phyloP scores from a whole-genome alignment of 2,888 invertebrate species.

The Temnothorax ravouxi region DNA sequence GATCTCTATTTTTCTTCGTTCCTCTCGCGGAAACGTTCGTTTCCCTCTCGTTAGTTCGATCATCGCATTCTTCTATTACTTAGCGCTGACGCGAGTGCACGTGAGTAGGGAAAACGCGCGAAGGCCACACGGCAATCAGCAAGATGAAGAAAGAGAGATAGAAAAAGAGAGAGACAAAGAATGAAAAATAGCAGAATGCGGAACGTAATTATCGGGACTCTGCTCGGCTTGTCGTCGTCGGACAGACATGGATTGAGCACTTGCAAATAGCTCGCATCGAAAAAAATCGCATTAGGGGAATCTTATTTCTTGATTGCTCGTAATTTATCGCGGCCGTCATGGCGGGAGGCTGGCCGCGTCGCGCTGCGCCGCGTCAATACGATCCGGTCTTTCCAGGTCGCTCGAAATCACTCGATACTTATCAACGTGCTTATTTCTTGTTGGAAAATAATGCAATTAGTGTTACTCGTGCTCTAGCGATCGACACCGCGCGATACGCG shows the following conservation, averaged over 20 bases:
- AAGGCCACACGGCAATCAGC: conserved; percentile 60
- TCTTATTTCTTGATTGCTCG: conserved; percentile 49
- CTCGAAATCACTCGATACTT: conserved; percentile 39
- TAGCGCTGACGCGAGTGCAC: conserved; percentile 28
- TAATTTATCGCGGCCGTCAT: conserved; percentile 36
- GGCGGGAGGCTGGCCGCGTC: neutral
- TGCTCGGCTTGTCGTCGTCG: conserved; percentile 10
- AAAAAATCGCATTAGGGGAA: conserved; percentile 49
- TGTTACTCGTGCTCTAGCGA: conserved; percentile 22
- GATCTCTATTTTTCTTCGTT: conserved; percentile 37
- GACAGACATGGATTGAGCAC: conserved; percentile 19
- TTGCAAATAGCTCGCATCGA: conserved; percentile 50
- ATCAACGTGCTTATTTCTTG: conserved; percentile 35
- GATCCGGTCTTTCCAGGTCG: conserved; percentile 47
- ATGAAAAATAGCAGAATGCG: conserved; percentile 39
- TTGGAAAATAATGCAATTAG: conserved; percentile 49
- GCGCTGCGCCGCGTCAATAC: conserved; percentile 7
- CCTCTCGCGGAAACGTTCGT: conserved; percentile 15
- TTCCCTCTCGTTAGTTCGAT: conserved; percentile 34
- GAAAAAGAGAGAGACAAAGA: neutral
- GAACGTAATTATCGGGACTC: conserved; percentile 44
- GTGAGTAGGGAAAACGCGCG: conserved; percentile 50
- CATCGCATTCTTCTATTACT: conserved; percentile 44
- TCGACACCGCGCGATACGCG: conserved; percentile 25
- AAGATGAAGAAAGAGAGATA: neutral